Conservation (phyloP, 2,797 vertebrate genomes). For the Acomys russatus region DNA sequence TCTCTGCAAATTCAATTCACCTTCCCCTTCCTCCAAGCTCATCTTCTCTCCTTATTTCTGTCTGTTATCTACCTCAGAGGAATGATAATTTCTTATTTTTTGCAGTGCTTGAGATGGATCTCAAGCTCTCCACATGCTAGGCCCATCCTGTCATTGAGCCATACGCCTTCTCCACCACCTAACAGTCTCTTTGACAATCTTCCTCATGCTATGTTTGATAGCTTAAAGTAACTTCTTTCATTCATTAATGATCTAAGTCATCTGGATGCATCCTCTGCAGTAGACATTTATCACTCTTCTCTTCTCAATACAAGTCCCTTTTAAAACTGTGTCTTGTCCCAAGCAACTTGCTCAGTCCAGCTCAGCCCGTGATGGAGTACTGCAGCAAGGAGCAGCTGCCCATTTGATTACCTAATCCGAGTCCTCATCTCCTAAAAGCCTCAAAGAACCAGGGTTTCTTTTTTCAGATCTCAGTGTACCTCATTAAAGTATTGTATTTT, state of each 20-base stretch:
- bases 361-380: background rate
- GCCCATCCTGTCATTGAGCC: background rate
- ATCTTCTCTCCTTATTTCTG: background rate
- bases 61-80: background rate
- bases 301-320: background rate
- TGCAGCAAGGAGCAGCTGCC: background rate
- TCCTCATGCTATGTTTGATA: background rate
- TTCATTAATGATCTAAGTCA: background rate
- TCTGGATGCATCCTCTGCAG: background rate
- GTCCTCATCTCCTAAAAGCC: background rate
- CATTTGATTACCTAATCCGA: background rate
- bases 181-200: background rate
- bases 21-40: background rate
- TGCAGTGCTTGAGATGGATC: background rate
- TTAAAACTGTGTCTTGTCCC: background rate
- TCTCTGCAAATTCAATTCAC: background rate
- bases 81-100: background rate
- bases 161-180: background rate
- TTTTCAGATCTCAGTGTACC: background rate
- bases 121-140: background rate
- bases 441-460: background rate
- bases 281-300: background rate
- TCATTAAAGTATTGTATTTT: slow-evolving; percentile 11
- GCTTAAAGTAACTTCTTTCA: background rate
- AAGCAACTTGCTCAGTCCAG: background rate